These are phyloP conservation scores for Cheumatopsyche charites DNA, from an alignment of 1,140 invertebrate species.

Conservation along the genomic window DNA sequence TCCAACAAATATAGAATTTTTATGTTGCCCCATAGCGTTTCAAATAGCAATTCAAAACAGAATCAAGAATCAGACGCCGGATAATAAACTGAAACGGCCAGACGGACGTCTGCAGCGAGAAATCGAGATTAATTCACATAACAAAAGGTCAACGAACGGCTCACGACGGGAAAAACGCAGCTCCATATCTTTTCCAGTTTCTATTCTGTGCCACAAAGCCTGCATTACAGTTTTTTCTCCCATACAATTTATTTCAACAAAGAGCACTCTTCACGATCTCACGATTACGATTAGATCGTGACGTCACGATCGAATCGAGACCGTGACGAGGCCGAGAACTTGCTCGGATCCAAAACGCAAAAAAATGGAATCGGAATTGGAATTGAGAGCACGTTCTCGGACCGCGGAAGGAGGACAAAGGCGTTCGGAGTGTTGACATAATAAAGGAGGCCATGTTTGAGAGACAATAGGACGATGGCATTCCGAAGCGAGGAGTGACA, in stretches of 20 bases:
- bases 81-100: too few species aligned
- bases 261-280: constrained; percentile 14
- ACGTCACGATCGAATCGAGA: constrained; percentile 28
- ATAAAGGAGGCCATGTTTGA: neutral
- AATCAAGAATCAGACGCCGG: too few species aligned
- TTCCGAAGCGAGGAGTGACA: constrained; percentile 6
- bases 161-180: neutral
- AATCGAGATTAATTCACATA: neutral
- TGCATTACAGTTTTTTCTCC: too few species aligned
- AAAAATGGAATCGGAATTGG: neutral
- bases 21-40: too few species aligned
- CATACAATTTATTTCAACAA: constrained; percentile 4
- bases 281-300: constrained; percentile 31
- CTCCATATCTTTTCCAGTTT: too few species aligned
- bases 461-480: constrained; percentile 25
- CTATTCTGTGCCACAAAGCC: too few species aligned
- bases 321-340: constrained; percentile 20
- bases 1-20: too few species aligned
- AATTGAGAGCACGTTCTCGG: neutral
- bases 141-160: neutral
- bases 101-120: neutral
- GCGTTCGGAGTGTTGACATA: neutral
- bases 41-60: too few species aligned
- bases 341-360: neutral
- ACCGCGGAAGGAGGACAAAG: neutral